Base-by-base conservation (phyloP, 2,797 vertebrate genomes). In the Odontamblyopus lacepedii region DNA sequence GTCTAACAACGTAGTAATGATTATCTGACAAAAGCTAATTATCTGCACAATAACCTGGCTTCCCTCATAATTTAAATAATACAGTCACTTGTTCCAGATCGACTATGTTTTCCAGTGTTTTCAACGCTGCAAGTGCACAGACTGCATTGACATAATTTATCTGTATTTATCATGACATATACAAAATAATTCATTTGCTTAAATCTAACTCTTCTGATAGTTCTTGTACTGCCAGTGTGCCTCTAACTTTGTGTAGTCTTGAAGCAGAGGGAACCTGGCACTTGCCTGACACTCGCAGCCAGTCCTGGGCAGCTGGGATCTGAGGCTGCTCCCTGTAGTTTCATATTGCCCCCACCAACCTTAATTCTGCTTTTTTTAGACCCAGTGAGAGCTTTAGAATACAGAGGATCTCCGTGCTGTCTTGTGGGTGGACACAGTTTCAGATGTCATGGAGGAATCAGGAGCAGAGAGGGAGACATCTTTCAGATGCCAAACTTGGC, bases 251-350 rank as follows among this genome's bases (percentile, higher is more conserved):
- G 19, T 27, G 19, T 53, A 7, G 19, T 90, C 90, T 91, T 27
- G n/a, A 88, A 87, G 88, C 91, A 86, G 56, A 79, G 83, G 74
- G 89, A 90, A 92, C 91, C 92, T 95, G 94, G 92, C 92, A 92
- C 84, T 91, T 60, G 79, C 91, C 89, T 91, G 84, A 77, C 78
- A 75, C 75, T 88, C 82, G 74, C 85, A 85, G 92, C 92, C 91
- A 92, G 93, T 82, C 87, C 81, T 32, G 86, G 90, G 92, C 93
- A 95, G 93, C 92, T 94, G 93, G 91, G 92, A 92, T 91, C 89
- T 93, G 81, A 89, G 87, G 89, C 83, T 89, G 91, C 90, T 94
- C 91, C 93, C 92, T 81, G 86, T 85, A 82, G 90, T 82, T 93
- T 81, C 82, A 87, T 89, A 92, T 91, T 82, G 87, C 86, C 85